Evolutionary conservation across 1,140 invertebrate species (phyloP).

Genomic region (Dolichoris vasculosae): DNA sequence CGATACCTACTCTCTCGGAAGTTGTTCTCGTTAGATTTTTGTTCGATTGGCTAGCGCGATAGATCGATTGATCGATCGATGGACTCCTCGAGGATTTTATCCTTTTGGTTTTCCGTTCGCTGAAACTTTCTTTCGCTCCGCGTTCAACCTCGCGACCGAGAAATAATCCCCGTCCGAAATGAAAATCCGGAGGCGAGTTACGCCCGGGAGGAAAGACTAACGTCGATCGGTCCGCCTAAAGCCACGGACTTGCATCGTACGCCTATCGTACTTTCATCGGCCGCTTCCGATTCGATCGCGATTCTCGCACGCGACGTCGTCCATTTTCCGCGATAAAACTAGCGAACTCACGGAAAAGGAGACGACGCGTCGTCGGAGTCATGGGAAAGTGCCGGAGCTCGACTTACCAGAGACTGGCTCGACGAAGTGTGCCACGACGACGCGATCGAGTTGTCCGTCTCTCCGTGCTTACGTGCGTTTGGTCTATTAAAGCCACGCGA

Average conservation of each 20-base stretch:
- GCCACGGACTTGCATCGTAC: not conserved
- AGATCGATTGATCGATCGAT: conserved; percentile 25
- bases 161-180: not conserved
- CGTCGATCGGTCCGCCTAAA: too few relatives aligned
- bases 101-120: not conserved
- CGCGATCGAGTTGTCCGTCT: not conserved
- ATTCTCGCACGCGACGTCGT: not conserved
- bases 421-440: not conserved
- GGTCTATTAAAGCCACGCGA: not conserved
- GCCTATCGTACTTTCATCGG: not conserved
- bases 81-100: not conserved
- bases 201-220: too few relatives aligned
- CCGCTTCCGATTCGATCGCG: not conserved
- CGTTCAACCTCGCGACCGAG: not conserved
- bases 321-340: not conserved
- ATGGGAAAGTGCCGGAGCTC: not conserved
- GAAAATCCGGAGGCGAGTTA: not conserved
- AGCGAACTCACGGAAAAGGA: not conserved
- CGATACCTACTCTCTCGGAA: not conserved
- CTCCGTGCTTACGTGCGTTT: not conserved
- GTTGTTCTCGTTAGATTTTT: conserved; percentile 22
- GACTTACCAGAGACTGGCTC: not conserved
- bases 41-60: not conserved
- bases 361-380: too few relatives aligned
- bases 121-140: not conserved